Evolutionary conservation across 2,797 vertebrate species (phyloP).

Genomic region (Spheniscus humboldti): DNA sequence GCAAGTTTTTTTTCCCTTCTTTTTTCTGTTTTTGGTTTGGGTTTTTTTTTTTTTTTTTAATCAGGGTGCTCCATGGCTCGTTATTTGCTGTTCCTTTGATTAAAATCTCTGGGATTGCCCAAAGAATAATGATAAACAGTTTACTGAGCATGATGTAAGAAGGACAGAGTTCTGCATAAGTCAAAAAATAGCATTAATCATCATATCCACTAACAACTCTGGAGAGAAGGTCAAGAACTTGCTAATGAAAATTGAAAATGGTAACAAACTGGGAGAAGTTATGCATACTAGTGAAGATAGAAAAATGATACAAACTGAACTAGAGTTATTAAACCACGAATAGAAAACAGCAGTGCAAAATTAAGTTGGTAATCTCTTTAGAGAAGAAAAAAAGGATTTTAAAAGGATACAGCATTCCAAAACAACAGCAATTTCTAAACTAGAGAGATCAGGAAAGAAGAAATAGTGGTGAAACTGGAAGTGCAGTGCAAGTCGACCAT

Average conservation of each 20-base stretch:
- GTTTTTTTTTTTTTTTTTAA: background rate
- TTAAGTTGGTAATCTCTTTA: background rate
- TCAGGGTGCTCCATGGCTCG: background rate
- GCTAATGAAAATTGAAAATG: background rate
- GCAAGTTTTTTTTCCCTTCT: background rate
- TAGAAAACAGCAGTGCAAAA: background rate
- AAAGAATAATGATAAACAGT: background rate
- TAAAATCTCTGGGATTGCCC: background rate
- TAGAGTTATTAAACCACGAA: background rate
- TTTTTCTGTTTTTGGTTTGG: background rate
- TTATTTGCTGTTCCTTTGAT: background rate
- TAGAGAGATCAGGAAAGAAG: background rate
- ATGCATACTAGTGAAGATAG: background rate
- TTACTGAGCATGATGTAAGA: background rate
- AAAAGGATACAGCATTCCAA: background rate
- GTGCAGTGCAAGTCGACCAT: background rate
- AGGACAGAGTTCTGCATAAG: background rate
- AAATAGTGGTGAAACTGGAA: background rate
- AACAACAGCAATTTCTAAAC: background rate
- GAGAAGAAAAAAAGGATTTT: background rate
- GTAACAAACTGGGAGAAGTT: background rate
- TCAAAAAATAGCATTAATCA: background rate
- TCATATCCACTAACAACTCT: background rate
- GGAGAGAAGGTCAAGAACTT: background rate
- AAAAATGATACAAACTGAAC: background rate